These are phyloP conservation scores for Timema cristinae DNA, from an alignment of 2,888 invertebrate genomes.

Conservation along the genomic window DNA sequence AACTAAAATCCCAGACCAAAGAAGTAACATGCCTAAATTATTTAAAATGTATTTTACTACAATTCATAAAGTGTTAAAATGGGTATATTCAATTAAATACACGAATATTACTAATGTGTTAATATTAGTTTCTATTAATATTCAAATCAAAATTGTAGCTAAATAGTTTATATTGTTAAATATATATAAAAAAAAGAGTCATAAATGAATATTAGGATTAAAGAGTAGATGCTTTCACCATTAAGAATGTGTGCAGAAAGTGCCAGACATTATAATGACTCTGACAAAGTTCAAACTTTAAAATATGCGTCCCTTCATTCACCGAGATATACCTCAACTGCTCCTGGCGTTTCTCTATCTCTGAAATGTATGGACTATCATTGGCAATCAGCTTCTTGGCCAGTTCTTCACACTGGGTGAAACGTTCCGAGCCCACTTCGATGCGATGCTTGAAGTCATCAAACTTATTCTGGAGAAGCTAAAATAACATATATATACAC, in stretches of 20 bases:
- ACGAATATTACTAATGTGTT: too few species aligned
- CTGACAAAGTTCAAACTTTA: background rate
- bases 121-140: too few species aligned
- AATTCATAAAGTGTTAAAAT: too few species aligned
- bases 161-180: too few species aligned
- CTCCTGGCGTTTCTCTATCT: slow-evolving; percentile 81
- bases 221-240: background rate
- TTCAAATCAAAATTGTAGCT: too few species aligned
- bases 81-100: too few species aligned
- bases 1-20: too few species aligned
- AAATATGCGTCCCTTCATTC: background rate
- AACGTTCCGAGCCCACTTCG: slow-evolving; percentile 84
- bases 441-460: slow-evolving; percentile 89
- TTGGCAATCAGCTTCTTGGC: slow-evolving; percentile 83
- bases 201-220: background rate
- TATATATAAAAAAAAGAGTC: too few species aligned
- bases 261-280: slow-evolving; percentile 3
- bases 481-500: slow-evolving; percentile 28
- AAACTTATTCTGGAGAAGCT: slow-evolving; percentile 83
- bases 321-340: slow-evolving; percentile 67
- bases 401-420: slow-evolving; percentile 83
- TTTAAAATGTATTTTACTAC: too few species aligned
- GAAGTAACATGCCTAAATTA: too few species aligned
- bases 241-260: background rate
- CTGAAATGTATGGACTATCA: slow-evolving; percentile 79